phyloP scores from a whole-genome alignment of 2,888 invertebrate species.

The Muschampia plurimacula region DNA sequence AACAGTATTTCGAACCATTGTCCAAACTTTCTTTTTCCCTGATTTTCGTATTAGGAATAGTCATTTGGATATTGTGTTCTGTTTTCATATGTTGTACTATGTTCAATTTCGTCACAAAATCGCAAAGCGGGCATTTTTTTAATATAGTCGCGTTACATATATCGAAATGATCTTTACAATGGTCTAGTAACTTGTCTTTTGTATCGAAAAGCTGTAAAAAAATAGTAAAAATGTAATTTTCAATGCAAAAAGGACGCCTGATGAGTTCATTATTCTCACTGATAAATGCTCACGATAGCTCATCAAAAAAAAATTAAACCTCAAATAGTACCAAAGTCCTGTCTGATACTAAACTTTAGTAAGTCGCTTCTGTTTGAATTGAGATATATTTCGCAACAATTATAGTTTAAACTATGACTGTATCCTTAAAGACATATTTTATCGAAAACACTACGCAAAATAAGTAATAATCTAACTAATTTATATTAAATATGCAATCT shows the following conservation, averaged over 20 bases:
- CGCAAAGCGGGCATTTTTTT: conserved; percentile 71
- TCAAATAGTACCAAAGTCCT: too few species aligned
- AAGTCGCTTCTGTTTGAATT: too few species aligned
- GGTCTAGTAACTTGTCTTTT: conserved; percentile 59
- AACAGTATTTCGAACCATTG: conserved; percentile 58
- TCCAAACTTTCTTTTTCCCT: conserved; percentile 2
- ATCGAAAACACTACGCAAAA: too few species aligned
- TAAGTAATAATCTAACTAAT: too few species aligned
- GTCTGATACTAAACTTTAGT: too few species aligned
- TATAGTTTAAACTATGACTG: too few species aligned
- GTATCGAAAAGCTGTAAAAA: conserved; percentile 66
- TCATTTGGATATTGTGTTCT: conserved; percentile 56
- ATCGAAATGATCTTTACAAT: conserved; percentile 70
- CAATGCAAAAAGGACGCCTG: background rate
- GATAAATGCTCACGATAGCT: too few species aligned
- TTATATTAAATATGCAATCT: too few species aligned
- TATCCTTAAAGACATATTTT: too few species aligned
- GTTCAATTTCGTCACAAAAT: conserved; percentile 55
- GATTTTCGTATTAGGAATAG: conserved; percentile 44
- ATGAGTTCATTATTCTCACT: too few species aligned
- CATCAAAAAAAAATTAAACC: too few species aligned
- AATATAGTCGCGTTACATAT: conserved; percentile 61
- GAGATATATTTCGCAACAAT: too few species aligned
- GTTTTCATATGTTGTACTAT: conserved; percentile 56
- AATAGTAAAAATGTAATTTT: background rate